These are phyloP conservation scores for Diplodus puntazzo DNA, from an alignment of 2,797 vertebrate species.

Conservation along the genomic window DNA sequence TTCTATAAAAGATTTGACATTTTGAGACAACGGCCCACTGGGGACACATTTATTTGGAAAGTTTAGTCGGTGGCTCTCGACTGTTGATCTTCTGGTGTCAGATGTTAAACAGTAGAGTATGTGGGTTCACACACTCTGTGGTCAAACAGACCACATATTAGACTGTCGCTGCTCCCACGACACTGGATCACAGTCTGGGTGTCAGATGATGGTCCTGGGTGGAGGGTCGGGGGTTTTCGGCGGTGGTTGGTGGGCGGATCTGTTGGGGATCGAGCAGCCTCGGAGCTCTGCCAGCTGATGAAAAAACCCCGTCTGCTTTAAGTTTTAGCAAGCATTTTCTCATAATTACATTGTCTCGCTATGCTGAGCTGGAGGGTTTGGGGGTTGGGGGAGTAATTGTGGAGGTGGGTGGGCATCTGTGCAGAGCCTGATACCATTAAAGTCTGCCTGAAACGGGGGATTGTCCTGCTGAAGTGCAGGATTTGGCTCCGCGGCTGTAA, in stretches of 20 bases:
- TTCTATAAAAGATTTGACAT: conserved; percentile 4
- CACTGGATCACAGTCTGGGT: conserved; percentile 37
- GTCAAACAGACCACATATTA: conserved; percentile 62
- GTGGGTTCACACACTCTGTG: conserved; percentile 52
- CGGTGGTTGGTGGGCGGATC: conserved; percentile 42
- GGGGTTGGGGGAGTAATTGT: not conserved
- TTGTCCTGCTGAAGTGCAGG: conserved; percentile 51
- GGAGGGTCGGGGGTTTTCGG: conserved; percentile 42
- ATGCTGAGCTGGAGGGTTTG: conserved; percentile 34
- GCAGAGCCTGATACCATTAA: conserved; percentile 52
- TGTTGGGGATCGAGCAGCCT: conserved; percentile 22
- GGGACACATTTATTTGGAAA: conserved; percentile 46
- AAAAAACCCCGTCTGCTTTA: conserved; percentile 68
- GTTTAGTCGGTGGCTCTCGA: conserved; percentile 29
- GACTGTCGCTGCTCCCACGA: conserved; percentile 42
- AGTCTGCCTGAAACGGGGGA: conserved; percentile 49
- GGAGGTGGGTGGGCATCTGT: conserved; percentile 55
- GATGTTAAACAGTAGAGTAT: conserved; percentile 50
- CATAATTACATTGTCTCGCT: conserved; percentile 71
- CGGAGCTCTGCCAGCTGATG: conserved; percentile 56
- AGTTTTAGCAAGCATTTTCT: conserved; percentile 65
- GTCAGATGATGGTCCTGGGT: conserved; percentile 49
- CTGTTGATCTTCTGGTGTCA: conserved; percentile 67
- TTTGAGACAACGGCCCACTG: not conserved
- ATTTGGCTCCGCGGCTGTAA: conserved; percentile 48